A percentile compares a stretch with the other conserved stretches of the same genome.
phyloP scores from a whole-genome alignment of 2,797 vertebrate genomes.

The Sebastolobus altivelis region DNA sequence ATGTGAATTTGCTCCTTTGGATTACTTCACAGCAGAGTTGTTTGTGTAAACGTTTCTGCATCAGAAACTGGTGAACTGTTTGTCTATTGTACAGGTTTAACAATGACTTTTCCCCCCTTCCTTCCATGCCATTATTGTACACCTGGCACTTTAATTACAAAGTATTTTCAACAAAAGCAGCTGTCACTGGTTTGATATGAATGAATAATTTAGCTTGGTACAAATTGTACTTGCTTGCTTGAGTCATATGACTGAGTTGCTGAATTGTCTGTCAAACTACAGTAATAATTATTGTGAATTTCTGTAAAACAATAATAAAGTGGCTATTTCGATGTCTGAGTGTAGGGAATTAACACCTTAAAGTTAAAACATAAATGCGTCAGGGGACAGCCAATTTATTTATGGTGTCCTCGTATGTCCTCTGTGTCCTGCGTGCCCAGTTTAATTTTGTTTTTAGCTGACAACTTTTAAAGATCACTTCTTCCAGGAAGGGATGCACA shows the following conservation, averaged over 20 bases:
- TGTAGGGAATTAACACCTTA: not conserved
- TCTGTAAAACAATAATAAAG: not conserved
- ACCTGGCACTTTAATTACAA: constrained; percentile 2
- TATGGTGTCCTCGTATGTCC: not conserved
- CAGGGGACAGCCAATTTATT: not conserved
- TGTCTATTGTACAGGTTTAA: not conserved
- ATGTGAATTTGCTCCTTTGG: not conserved
- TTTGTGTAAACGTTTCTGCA: constrained; percentile 14
- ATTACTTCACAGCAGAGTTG: not conserved
- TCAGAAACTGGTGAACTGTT: too few species aligned
- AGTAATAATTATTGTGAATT: not conserved
- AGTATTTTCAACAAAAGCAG: constrained; percentile 8
- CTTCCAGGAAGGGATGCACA: constrained; percentile 3
- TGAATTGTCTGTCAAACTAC: not conserved
- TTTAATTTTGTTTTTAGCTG: not conserved
- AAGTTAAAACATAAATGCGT: not conserved
- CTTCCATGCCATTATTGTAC: not conserved
- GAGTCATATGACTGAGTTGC: not conserved
- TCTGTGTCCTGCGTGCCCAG: not conserved
- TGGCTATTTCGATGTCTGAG: not conserved
- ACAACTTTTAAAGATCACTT: constrained; percentile 13
- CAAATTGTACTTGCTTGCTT: not conserved
- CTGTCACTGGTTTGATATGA: constrained; percentile 12
- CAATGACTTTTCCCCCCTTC: not conserved
- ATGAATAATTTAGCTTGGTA: constrained; percentile 5